Percentiles rank a stretch among this genome's conserved stretches.
These are phyloP conservation scores for Tenthredo mesomela DNA, from an alignment of 2,888 invertebrate genomes.

Conservation along the genomic window DNA sequence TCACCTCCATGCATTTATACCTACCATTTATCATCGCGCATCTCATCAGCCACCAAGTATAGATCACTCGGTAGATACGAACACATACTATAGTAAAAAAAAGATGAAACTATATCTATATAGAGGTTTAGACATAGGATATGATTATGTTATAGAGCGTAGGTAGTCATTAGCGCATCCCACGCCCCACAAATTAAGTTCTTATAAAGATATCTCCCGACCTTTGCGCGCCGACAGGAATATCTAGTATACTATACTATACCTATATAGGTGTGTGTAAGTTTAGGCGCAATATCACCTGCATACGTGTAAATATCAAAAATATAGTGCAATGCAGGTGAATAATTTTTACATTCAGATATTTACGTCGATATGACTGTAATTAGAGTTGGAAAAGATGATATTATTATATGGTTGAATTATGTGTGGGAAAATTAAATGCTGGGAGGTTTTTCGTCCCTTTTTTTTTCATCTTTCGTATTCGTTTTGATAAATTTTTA, in stretches of 20 bases:
- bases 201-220: conserved; percentile 70
- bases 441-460: background rate
- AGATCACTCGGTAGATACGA: conserved; percentile 11
- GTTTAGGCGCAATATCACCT: background rate
- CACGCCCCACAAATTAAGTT: conserved; percentile 71
- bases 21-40: background rate
- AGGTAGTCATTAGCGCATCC: conserved; percentile 70
- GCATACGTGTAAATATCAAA: background rate
- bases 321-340: background rate
- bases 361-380: background rate
- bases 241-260: conserved; percentile 40
- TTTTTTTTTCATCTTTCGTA: background rate
- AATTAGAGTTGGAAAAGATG: background rate
- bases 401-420: background rate
- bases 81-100: conserved; percentile 31
- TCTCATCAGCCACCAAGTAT: background rate
- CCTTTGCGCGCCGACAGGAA: conserved; percentile 62
- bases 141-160: conserved; percentile 55
- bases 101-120: background rate
- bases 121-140: conserved; percentile 55
- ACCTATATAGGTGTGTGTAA: background rate
- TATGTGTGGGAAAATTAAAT: background rate
- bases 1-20: background rate
- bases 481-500: conserved; percentile 5
- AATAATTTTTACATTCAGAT: background rate